Evolutionary conservation across 2,113 vertebrate genomes (phyloP).

Genomic region (Peromyscus maniculatus): DNA sequence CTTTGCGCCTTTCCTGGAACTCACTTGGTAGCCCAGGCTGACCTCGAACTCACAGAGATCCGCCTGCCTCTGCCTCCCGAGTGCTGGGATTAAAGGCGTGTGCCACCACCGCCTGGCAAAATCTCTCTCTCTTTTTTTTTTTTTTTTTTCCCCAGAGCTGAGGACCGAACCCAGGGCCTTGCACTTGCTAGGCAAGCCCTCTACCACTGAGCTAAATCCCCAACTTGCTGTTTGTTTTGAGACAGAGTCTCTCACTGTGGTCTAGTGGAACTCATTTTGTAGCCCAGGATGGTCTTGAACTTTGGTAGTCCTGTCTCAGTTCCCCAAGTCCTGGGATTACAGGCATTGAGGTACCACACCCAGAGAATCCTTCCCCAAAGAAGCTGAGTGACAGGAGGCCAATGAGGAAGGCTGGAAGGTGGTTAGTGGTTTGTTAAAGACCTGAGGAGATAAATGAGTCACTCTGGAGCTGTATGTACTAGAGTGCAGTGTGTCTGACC

Average conservation of each 20-base stretch:
- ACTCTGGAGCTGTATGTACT: background rate
- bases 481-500: background rate
- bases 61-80: no score
- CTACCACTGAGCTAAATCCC: no score
- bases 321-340: background rate
- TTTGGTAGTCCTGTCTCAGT: background rate
- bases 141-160: no score
- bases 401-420: background rate
- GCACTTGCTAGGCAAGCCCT: no score
- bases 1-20: no score
- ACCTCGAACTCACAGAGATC: no score
- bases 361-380: background rate
- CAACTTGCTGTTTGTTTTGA: background rate
- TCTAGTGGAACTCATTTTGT: background rate
- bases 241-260: background rate
- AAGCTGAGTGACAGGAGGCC: conserved; percentile 7
- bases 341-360: background rate
- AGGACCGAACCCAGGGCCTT: no score
- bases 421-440: background rate
- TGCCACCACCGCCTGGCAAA: no score
- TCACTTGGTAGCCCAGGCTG: no score
- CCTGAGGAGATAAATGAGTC: conserved; percentile 34
- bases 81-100: no score
- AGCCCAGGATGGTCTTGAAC: background rate
- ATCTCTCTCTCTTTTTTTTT: no score